These are phyloP conservation scores for Meiosimyza platycephala DNA, from an alignment of 2,888 invertebrate genomes.

Conservation along the genomic window DNA sequence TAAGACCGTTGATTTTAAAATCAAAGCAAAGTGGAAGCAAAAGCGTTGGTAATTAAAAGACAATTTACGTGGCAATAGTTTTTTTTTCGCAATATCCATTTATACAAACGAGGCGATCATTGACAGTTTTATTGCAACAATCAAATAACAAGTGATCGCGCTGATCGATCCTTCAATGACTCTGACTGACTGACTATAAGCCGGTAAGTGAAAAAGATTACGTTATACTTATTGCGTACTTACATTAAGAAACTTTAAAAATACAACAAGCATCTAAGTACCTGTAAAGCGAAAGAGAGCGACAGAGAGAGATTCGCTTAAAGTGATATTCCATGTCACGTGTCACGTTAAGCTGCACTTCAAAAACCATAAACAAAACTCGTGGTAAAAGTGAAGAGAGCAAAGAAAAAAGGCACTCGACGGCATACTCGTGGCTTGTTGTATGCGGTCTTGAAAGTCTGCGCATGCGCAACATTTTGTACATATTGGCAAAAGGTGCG, in stretches of 20 bases:
- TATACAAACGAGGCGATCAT: too few species aligned
- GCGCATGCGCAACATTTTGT: constrained; percentile 7
- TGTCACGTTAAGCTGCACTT: constrained; percentile 51
- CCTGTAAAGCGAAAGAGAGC: constrained; percentile 9
- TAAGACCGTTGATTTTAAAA: too few species aligned
- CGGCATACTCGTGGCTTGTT: neutral
- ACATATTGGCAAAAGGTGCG: constrained; percentile 12
- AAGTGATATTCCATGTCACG: constrained; percentile 66
- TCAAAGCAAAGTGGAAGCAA: neutral
- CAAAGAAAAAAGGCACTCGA: neutral
- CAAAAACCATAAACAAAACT: constrained; percentile 33
- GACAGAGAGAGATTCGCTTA: constrained; percentile 50
- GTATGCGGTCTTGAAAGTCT: constrained; percentile 17
- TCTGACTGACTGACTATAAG: constrained; percentile 12
- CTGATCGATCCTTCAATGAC: neutral
- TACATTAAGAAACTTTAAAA: constrained; percentile 3
- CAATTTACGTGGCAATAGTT: neutral
- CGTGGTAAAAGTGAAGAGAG: constrained; percentile 5
- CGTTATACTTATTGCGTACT: neutral
- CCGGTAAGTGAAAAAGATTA: neutral
- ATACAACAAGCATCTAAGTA: neutral
- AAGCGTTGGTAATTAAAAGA: constrained; percentile 2
- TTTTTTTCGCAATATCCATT: too few species aligned
- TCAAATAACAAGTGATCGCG: constrained; percentile 1
- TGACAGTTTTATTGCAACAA: neutral